These are phyloP conservation scores for Scotopteryx bipunctaria DNA, from an alignment of 2,888 invertebrate genomes.

Conservation along the genomic window DNA sequence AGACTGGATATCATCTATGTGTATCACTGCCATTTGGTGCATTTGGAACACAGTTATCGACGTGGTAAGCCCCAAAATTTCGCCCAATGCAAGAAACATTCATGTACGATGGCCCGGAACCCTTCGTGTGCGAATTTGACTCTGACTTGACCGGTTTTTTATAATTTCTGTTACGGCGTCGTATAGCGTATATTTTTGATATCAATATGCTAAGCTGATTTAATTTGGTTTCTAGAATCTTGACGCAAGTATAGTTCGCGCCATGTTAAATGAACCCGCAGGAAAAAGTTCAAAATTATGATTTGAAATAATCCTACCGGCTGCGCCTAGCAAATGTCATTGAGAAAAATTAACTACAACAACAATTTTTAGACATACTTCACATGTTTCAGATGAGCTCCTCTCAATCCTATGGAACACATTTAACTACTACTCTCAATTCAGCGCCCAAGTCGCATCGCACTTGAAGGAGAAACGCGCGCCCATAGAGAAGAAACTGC, in stretches of 20 bases:
- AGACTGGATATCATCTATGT: slow-evolving; percentile 90
- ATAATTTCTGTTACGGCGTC: no score
- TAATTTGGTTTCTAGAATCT: no score
- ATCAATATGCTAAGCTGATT: no score
- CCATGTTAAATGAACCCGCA: no score
- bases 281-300: no score
- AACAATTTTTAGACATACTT: neutral
- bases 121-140: no score
- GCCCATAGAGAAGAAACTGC: slow-evolving; percentile 95
- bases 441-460: slow-evolving; percentile 84
- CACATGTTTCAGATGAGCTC: slow-evolving; percentile 79
- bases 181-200: no score
- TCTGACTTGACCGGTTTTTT: no score
- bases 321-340: neutral
- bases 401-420: slow-evolving; percentile 91
- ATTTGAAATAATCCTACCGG: neutral
- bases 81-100: no score
- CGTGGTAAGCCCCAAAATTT: no score
- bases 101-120: no score
- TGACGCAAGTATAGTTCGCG: no score
- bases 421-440: slow-evolving; percentile 93
- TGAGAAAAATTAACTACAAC: neutral
- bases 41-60: slow-evolving; percentile 72
- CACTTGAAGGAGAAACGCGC: slow-evolving; percentile 87
- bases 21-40: slow-evolving; percentile 91